phyloP scores from a whole-genome alignment of 1,140 invertebrate genomes.

The Leptoteleia sp. region DNA sequence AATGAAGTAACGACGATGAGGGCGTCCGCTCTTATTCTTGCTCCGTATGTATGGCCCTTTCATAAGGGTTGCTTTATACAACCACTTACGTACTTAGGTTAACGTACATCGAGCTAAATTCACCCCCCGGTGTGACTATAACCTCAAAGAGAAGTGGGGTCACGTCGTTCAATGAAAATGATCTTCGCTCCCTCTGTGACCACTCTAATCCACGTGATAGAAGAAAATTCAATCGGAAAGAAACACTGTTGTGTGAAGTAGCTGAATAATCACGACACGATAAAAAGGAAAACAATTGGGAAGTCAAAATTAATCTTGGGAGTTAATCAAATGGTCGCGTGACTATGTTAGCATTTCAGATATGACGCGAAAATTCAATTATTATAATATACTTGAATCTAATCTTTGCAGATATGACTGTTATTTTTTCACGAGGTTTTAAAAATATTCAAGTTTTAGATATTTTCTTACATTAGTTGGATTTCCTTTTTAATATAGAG shows the following conservation, averaged over 20 bases:
- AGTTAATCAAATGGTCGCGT: conserved; percentile 10
- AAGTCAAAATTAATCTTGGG: conserved; percentile 7
- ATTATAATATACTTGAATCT: too few species aligned
- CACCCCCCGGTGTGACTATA: conserved; percentile 69
- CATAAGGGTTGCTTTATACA: conserved; percentile 68
- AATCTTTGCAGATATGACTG: too few species aligned
- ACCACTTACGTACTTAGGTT: conserved; percentile 70
- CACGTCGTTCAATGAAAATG: conserved; percentile 71
- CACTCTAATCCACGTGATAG: conserved; percentile 28
- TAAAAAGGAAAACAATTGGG: conserved; percentile 23
- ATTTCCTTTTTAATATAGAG: too few species aligned
- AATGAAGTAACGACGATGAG: conserved; percentile 73
- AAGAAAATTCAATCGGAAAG: conserved; percentile 47
- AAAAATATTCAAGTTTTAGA: too few species aligned
- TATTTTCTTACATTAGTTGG: too few species aligned
- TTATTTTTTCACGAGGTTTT: too few species aligned
- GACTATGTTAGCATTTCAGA: conserved; percentile 17
- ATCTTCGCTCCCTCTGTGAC: conserved; percentile 40
- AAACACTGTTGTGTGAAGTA: conserved; percentile 41
- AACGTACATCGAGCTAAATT: conserved; percentile 72
- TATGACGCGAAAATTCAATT: too few species aligned
- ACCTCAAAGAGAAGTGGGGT: conserved; percentile 66
- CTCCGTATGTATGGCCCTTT: conserved; percentile 19
- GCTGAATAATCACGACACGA: conserved; percentile 42
- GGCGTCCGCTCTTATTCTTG: conserved; percentile 35